Conservation (phyloP, 2,797 vertebrate species). For the Rhinella marina region DNA sequence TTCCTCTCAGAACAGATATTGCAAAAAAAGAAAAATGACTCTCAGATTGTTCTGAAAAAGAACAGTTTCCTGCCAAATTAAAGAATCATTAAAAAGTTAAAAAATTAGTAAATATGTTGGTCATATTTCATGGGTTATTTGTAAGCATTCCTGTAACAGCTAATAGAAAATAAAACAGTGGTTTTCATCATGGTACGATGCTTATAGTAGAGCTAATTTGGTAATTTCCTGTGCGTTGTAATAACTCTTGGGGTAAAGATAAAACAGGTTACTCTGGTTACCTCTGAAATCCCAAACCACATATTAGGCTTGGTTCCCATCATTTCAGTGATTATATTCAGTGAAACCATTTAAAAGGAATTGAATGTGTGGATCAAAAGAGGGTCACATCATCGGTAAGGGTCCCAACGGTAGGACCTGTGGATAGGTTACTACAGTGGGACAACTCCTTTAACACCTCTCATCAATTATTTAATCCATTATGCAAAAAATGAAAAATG, state of each 20-base stretch:
- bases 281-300: not conserved
- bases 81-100: not conserved
- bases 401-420: too few species aligned
- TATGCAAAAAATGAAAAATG: too few species aligned
- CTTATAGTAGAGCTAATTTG: not conserved
- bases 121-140: not conserved
- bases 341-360: not conserved
- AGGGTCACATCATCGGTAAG: too few species aligned
- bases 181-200: not conserved
- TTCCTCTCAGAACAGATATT: constrained; percentile 11
- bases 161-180: not conserved
- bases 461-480: too few species aligned
- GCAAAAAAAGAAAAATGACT: not conserved
- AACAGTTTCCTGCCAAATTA: not conserved
- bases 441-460: too few species aligned
- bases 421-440: too few species aligned
- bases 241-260: not conserved
- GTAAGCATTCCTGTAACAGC: not conserved
- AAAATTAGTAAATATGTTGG: constrained; percentile 10
- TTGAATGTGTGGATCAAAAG: too few species aligned
- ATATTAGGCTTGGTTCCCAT: not conserved
- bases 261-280: not conserved
- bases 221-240: not conserved
- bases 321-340: not conserved
- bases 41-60: not conserved